These are phyloP conservation scores for Nyleta sp. DNA, from an alignment of 2,888 invertebrate species.

Conservation along the genomic window DNA sequence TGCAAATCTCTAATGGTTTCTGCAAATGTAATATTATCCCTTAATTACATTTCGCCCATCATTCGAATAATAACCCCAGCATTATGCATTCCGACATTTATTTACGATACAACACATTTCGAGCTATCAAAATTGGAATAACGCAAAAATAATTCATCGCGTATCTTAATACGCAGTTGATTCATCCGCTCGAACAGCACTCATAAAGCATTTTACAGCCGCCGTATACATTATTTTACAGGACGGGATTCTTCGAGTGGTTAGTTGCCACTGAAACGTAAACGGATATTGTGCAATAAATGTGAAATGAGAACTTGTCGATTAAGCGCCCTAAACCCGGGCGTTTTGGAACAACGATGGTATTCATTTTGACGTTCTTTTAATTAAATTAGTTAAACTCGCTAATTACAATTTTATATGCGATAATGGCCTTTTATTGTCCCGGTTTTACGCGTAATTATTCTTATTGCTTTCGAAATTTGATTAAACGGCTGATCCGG, in stretches of 20 bases:
- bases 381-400: slow-evolving; percentile 40
- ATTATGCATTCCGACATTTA: no score
- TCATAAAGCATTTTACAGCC: slow-evolving; percentile 55
- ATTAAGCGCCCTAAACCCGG: slow-evolving; percentile 35
- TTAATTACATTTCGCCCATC: no score
- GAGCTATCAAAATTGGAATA: slow-evolving; percentile 17
- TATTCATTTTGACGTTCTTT: slow-evolving; percentile 27
- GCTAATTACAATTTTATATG: slow-evolving; percentile 38
- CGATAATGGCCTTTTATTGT: slow-evolving; percentile 30
- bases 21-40: no score
- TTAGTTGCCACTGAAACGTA: slow-evolving; percentile 38
- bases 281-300: slow-evolving; percentile 51
- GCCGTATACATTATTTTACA: slow-evolving; percentile 43
- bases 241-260: slow-evolving; percentile 44
- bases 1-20: no score
- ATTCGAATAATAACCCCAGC: no score
- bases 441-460: slow-evolving; percentile 21
- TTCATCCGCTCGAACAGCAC: slow-evolving; percentile 28
- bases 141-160: slow-evolving; percentile 36
- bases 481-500: slow-evolving; percentile 11
- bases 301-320: slow-evolving; percentile 47
- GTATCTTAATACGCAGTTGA: slow-evolving; percentile 39
- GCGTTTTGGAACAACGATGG: slow-evolving; percentile 25
- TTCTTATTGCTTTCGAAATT: slow-evolving; percentile 18
- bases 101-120: slow-evolving; percentile 1